Conservation (phyloP, 2,113 vertebrate species). For the Pluvialis apricaria region DNA sequence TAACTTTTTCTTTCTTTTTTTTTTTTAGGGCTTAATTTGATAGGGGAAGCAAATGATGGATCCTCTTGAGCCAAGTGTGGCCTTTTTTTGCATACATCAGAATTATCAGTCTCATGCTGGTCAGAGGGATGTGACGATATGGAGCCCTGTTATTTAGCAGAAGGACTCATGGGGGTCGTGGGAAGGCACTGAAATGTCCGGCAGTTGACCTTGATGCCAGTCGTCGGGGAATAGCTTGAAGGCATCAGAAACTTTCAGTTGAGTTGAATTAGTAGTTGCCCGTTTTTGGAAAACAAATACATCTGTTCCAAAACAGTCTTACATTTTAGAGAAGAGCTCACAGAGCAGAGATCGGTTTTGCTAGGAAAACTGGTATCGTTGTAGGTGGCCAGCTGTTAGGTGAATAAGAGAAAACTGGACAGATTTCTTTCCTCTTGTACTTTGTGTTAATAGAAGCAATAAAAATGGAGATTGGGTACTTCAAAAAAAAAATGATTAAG, state of each 20-base stretch:
- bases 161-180: accelerated
- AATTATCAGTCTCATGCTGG: accelerated
- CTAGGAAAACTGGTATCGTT: background rate
- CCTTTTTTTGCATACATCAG: background rate
- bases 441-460: background rate
- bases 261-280: background rate
- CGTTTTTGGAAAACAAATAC: background rate
- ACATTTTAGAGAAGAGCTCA: background rate
- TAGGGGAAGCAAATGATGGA: background rate
- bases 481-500: background rate
- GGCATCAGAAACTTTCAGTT: background rate
- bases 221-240: background rate
- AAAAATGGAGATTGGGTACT: background rate
- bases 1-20: background rate
- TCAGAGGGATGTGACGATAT: background rate
- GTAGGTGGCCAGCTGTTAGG: background rate
- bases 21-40: background rate
- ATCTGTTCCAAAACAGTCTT: background rate
- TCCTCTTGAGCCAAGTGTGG: background rate
- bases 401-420: background rate
- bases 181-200: background rate
- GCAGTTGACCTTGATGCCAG: background rate
- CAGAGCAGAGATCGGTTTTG: background rate
- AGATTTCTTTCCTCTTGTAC: background rate
- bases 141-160: background rate